Evolutionary conservation across 2,797 vertebrate species (phyloP).

Genomic region (Melanotaenia maccullochi): DNA sequence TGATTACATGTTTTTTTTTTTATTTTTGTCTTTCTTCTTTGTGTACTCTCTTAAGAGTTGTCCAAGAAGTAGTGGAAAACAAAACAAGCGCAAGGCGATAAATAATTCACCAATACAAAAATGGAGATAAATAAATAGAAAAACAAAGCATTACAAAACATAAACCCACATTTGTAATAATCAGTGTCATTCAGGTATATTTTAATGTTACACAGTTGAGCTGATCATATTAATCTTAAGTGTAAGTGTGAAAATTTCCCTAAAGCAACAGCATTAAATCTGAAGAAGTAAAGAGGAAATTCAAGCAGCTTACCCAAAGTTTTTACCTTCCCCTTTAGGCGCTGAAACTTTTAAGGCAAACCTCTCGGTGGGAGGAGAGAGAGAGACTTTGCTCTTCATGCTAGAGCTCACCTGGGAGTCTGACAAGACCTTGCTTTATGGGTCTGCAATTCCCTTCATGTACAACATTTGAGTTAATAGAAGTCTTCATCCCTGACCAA

Average conservation of each 20-base stretch:
- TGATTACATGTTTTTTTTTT: neutral
- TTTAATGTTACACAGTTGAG: too few species aligned
- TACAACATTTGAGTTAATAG: slow-evolving; percentile 88
- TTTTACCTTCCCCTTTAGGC: slow-evolving; percentile 50
- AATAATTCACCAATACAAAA: too few species aligned
- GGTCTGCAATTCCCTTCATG: slow-evolving; percentile 84
- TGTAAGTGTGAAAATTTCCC: neutral
- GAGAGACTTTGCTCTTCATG: slow-evolving; percentile 82
- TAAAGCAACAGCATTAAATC: slow-evolving; percentile 7
- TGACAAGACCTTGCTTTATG: slow-evolving; percentile 85
- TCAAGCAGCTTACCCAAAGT: slow-evolving; percentile 56
- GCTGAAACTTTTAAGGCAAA: slow-evolving; percentile 76
- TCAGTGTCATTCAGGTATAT: too few species aligned
- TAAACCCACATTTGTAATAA: too few species aligned
- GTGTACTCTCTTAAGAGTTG: too few species aligned
- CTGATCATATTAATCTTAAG: too few species aligned
- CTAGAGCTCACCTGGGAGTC: slow-evolving; percentile 81
- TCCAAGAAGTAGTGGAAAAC: too few species aligned
- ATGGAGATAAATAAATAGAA: too few species aligned
- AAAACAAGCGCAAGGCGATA: too few species aligned
- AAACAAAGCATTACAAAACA: too few species aligned
- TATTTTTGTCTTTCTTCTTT: too few species aligned
- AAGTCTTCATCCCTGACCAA: slow-evolving; percentile 89
- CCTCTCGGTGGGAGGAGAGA: slow-evolving; percentile 68
- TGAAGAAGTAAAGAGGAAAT: slow-evolving; percentile 45